Percentiles rank a stretch among this genome's conserved stretches.
Evolutionary conservation across 2,888 invertebrate species (phyloP).

Genomic region (Limnephilus rhombicus): DNA sequence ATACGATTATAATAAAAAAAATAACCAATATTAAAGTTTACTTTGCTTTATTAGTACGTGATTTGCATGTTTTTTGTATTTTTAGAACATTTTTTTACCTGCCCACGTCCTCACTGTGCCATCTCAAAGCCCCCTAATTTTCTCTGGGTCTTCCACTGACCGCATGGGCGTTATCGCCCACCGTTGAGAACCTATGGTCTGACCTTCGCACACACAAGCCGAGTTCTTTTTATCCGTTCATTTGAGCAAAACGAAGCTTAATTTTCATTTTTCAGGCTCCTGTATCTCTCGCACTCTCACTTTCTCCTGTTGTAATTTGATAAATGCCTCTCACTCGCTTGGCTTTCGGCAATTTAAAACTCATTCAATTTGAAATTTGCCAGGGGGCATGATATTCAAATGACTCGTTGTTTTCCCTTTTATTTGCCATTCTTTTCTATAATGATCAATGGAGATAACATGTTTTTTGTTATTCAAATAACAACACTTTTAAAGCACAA

Average conservation of each 20-base stretch:
- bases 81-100: no score
- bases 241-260: slow-evolving; percentile 30
- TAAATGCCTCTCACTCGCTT: slow-evolving; percentile 29
- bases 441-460: slow-evolving; percentile 33
- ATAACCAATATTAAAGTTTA: no score
- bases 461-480: slow-evolving; percentile 1
- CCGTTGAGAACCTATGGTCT: background rate
- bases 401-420: background rate
- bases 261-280: slow-evolving; percentile 39
- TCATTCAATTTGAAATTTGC: slow-evolving; percentile 35
- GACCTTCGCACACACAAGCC: slow-evolving; percentile 19
- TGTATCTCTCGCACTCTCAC: background rate
- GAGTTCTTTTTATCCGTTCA: slow-evolving; percentile 29
- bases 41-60: no score
- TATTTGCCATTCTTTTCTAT: slow-evolving; percentile 25
- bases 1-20: no score
- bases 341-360: slow-evolving; percentile 42
- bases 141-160: no score
- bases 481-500: background rate
- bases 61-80: no score
- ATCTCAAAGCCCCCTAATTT: no score
- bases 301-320: slow-evolving; percentile 1
- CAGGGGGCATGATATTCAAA: slow-evolving; percentile 5
- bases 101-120: no score
- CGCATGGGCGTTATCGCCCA: no score